Evolutionary conservation across 35 echinoderm and acorn worm species (phyloP), one percentile per base, ranked within the genome.

Genomic region (Apostichopus parvimensis): DNA sequence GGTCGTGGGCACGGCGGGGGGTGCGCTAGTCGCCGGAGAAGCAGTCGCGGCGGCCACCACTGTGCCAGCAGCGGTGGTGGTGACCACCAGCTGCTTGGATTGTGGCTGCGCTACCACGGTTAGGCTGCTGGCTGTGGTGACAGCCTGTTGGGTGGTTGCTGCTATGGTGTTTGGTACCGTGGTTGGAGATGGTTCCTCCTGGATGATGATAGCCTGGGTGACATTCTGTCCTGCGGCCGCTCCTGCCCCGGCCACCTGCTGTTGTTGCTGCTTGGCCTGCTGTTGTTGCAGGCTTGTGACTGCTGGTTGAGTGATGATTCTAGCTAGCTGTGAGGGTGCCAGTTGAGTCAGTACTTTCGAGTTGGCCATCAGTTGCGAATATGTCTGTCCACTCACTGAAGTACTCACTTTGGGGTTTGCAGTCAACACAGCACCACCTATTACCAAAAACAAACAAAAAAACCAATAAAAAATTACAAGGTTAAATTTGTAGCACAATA

Each of bases 341-440:
- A 97, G 86, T 62, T 97, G 95, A 9, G 95, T 94, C 73, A 96
- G 77, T 13, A 96, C 87, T 78, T 94, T 87, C 22, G 94, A 89
- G 56, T 92, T 81, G 18, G 91, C 83, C 4, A 91, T 22, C 15
- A 78, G 89, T 64, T 87, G 87, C 5, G 90, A 83, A 11, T 77
- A 80, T 21, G 62, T 20, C 76, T 91, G 89, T 34, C 76, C 56
- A 53, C 83, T 87, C 5, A 79, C 92, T 18, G 90, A 77, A 17
- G 91, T 90, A 14, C 90, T 92, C 78, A 94, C 93, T 64, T 97
- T 97, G 17, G 93, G 90, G 25, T 64, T 26, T 6, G 89, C 95
- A 77, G 93, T 92, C 68, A 94, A 55, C 4, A 97, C 85, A 8
- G 93, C 92, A 64, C 84, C 91, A 54, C 86, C 93, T 94, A 70